Percentiles rank a stretch among this genome's conserved stretches.
phyloP scores from a whole-genome alignment of 2,888 invertebrate species.

The Aphodius granarius region DNA sequence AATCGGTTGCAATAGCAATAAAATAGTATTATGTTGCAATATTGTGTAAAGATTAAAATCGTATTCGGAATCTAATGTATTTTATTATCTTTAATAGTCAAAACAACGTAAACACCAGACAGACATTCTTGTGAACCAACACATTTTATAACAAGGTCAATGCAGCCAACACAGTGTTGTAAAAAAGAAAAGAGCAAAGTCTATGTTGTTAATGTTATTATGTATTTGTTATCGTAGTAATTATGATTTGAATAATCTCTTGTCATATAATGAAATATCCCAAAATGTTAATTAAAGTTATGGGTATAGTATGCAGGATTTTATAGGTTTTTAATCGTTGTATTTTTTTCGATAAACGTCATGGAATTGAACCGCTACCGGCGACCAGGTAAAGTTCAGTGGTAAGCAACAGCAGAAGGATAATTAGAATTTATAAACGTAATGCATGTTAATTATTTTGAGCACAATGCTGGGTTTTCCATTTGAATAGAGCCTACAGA shows the following conservation, averaged over 20 bases:
- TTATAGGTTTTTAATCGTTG: background rate
- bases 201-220: background rate
- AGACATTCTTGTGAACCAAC: background rate
- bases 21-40: too few species aligned
- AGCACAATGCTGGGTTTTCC: background rate
- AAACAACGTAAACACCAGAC: background rate
- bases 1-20: too few species aligned
- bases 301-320: too few species aligned
- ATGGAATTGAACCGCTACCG: background rate
- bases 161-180: too few species aligned
- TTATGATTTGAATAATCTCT: too few species aligned
- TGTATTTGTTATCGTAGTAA: background rate
- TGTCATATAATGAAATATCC: too few species aligned
- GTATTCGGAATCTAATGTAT: background rate
- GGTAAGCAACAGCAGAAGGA: background rate
- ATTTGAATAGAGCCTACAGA: background rate
- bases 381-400: background rate
- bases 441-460: background rate
- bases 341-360: background rate
- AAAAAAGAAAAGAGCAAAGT: slow-evolving; percentile 1
- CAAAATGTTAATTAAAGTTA: too few species aligned
- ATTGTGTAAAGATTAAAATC: too few species aligned
- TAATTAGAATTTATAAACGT: background rate
- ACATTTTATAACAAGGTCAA: background rate
- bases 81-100: background rate